phyloP scores from a whole-genome alignment of 2,888 invertebrate genomes.

The Eremobia ochroleuca region DNA sequence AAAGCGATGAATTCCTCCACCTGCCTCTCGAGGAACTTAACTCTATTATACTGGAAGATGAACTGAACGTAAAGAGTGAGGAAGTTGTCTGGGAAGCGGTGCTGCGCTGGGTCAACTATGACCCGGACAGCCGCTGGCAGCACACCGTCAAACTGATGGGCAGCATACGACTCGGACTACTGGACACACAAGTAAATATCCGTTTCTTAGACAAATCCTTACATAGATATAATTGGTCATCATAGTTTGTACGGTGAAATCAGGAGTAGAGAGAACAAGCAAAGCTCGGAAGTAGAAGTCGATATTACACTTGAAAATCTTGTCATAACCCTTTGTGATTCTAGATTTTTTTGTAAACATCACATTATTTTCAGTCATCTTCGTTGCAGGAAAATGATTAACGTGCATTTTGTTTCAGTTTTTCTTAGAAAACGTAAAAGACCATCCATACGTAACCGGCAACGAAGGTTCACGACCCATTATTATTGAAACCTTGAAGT shows the following conservation, averaged over 20 bases:
- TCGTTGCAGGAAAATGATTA: not conserved
- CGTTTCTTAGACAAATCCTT: not conserved
- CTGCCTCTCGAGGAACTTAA: slow-evolving; percentile 94
- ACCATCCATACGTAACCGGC: slow-evolving; percentile 96
- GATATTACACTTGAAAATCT: too few relatives aligned
- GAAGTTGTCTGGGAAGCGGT: slow-evolving; percentile 97
- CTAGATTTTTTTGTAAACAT: not conserved
- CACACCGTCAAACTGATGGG: slow-evolving; percentile 95
- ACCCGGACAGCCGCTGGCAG: slow-evolving; percentile 93
- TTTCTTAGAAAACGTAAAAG: slow-evolving; percentile 97
- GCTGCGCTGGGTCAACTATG: slow-evolving; percentile 96
- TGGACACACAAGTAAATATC: slow-evolving; percentile 93
- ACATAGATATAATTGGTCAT: not conserved
- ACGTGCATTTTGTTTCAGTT: slow-evolving; percentile 90
- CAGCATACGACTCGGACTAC: slow-evolving; percentile 95
- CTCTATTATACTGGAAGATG: slow-evolving; percentile 95
- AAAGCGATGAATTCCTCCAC: slow-evolving; percentile 94
- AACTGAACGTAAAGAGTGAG: slow-evolving; percentile 96
- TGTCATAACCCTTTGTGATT: not conserved
- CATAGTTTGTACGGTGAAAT: not conserved
- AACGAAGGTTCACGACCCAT: slow-evolving; percentile 96
- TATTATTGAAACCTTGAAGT: slow-evolving; percentile 97
- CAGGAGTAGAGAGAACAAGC: not conserved
- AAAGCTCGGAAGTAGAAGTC: not conserved
- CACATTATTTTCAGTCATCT: not conserved